These are phyloP conservation scores for Yponomeuta evonymella DNA, from an alignment of 2,888 invertebrate species.

Conservation along the genomic window DNA sequence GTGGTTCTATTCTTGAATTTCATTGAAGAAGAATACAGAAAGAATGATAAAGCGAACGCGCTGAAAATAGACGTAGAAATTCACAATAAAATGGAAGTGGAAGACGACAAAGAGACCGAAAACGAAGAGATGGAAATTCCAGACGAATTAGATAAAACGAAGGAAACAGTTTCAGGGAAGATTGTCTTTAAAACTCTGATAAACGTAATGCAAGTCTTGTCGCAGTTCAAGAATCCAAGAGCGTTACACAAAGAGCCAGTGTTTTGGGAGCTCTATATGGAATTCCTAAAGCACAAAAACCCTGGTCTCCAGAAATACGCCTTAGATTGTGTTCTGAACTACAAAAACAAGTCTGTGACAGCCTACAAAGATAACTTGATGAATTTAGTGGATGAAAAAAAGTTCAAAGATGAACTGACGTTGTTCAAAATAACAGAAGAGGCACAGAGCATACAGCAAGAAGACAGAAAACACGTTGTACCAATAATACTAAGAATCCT, in stretches of 20 bases:
- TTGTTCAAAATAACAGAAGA: slow-evolving; percentile 87
- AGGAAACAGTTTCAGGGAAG: slow-evolving; percentile 57
- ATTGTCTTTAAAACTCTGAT: slow-evolving; percentile 74
- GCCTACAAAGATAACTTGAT: slow-evolving; percentile 89
- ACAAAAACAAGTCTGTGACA: slow-evolving; percentile 85
- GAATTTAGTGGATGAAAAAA: slow-evolving; percentile 89
- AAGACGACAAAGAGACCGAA: slow-evolving; percentile 37
- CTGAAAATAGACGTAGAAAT: slow-evolving; percentile 76
- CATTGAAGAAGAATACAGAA: slow-evolving; percentile 78
- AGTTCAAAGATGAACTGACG: slow-evolving; percentile 89
- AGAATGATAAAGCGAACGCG: slow-evolving; percentile 50
- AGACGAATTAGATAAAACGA: slow-evolving; percentile 43
- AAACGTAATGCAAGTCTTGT: slow-evolving; percentile 83
- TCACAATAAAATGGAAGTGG: slow-evolving; percentile 68
- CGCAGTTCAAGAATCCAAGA: slow-evolving; percentile 87
- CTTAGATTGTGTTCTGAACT: slow-evolving; percentile 89
- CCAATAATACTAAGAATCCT: slow-evolving; percentile 87
- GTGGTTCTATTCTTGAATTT: slow-evolving; percentile 88
- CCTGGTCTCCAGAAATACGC: slow-evolving; percentile 88
- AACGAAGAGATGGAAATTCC: slow-evolving; percentile 43
- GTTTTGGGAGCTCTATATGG: slow-evolving; percentile 84
- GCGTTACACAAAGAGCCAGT: slow-evolving; percentile 85
- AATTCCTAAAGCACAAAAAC: slow-evolving; percentile 87
- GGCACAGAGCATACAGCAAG: slow-evolving; percentile 78
- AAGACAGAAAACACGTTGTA: slow-evolving; percentile 86